Evolutionary conservation across 2,113 vertebrate genomes (phyloP).

Genomic region (Gracilinanus agilis): DNA sequence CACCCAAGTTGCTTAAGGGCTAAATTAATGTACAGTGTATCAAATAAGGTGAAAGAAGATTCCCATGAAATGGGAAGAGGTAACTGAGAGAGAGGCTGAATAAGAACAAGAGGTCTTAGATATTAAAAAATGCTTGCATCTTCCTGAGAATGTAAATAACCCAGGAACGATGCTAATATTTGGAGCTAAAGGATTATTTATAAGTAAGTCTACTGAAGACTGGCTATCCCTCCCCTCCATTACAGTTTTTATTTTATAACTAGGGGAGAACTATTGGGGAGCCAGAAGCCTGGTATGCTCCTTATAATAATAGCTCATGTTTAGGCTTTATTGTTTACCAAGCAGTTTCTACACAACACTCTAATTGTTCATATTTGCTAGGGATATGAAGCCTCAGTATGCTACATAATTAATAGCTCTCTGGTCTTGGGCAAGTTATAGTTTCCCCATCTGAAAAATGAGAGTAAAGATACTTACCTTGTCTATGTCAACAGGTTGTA

Average conservation of each 20-base stretch:
- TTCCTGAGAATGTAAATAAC: constrained; percentile 5
- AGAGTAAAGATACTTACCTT: not conserved
- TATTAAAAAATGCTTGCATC: not conserved
- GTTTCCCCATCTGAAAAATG: not conserved
- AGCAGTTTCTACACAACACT: not conserved
- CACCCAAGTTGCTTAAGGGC: not conserved
- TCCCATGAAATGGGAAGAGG: not conserved
- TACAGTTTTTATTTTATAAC: constrained; percentile 18
- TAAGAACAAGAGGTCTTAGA: not conserved
- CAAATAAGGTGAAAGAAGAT: not conserved
- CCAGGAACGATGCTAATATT: not conserved
- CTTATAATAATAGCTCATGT: not conserved
- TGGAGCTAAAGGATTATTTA: not conserved
- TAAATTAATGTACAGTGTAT: not conserved
- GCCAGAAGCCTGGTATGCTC: not conserved
- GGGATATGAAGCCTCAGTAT: not conserved
- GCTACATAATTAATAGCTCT: not conserved
- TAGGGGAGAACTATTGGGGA: not conserved
- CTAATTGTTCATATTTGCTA: not conserved
- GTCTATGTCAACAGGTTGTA: not conserved
- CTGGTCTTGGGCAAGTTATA: not conserved
- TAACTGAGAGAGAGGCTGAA: not conserved
- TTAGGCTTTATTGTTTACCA: not conserved
- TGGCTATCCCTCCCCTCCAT: not conserved
- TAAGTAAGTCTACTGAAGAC: not conserved